Evolutionary conservation across 2,113 vertebrate species (phyloP), one percentile per base, ranked within the genome.

Genomic region (Megaptera novaeangliae): DNA sequence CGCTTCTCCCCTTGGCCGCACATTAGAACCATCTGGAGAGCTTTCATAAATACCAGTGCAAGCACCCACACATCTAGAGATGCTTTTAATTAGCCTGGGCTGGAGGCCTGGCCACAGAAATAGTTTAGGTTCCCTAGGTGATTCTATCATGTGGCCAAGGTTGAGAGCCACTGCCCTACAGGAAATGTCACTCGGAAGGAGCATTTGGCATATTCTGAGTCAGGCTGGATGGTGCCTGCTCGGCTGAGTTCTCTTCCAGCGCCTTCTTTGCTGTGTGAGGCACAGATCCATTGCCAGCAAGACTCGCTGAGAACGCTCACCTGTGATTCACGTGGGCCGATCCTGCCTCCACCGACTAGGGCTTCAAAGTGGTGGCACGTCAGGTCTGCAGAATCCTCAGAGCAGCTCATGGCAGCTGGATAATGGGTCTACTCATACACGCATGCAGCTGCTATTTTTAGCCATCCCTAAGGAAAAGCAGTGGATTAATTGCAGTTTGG

Each of bases 391-490:
- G 17, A 39, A 13, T n/a, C 36, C 59, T 91, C 21, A 1, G 27
- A 78, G 91, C 69, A 8, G 12, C 72, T 34, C 15, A 8, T 0
- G 0, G 81, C n/a, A 57, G 69, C 72, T 6, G 2, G 46, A 31
- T 8, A 36, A 39, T 2, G 1, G 2, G 27, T 27, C 68, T 41
- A 5, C 71, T 3, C 0, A 1, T 41, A 4, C 2, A 2, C 0
- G 0, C 49, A 12, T 5, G 21, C 14, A 8, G 34, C 36, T 14
- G 13, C 27, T n/a, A 46, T 41, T 46, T 31, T 75, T n/a, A 34
- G 25, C 64, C 21, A 12, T 20, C 88, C 57, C 78, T 66, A 63
- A 71, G 88, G 83, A 52, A 80, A 90, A 88, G 77, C 23, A n/a
- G 23, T 31, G 31, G 21, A 46, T 85, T 55, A 41, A 49, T 11